A percentile compares a stretch with the other conserved stretches of the same genome.
phyloP scores from a whole-genome alignment of 2,797 vertebrate genomes.

The Epinephelus awoara region DNA sequence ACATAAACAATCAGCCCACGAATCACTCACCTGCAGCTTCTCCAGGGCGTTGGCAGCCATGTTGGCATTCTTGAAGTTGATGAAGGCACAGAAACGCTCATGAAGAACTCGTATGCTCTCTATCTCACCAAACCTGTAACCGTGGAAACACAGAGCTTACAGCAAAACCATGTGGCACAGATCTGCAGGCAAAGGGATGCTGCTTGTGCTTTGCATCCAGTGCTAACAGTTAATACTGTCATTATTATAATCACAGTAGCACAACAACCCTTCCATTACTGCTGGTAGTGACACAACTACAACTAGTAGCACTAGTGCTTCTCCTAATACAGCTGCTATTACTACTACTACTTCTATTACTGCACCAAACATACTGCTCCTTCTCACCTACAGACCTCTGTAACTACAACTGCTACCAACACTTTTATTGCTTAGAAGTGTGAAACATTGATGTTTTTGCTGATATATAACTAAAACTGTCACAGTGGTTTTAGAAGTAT shows the following conservation, averaged over 20 bases:
- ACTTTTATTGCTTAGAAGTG: neutral
- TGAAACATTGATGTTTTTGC: neutral
- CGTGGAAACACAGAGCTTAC: slow-evolving; percentile 14
- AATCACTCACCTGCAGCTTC: slow-evolving; percentile 70
- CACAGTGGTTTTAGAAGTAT: no score
- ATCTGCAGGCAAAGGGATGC: neutral
- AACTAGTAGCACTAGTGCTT: neutral
- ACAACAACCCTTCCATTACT: neutral
- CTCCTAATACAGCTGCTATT: neutral
- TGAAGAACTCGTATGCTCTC: slow-evolving; percentile 75
- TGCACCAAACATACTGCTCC: no score
- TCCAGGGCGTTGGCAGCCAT: slow-evolving; percentile 77
- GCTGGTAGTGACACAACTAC: neutral
- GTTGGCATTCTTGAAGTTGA: slow-evolving; percentile 79
- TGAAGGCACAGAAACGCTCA: slow-evolving; percentile 80
- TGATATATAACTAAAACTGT: neutral
- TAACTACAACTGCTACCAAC: neutral
- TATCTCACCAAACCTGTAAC: slow-evolving; percentile 75
- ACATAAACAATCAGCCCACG: no score
- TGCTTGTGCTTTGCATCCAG: neutral
- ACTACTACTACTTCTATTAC: neutral
- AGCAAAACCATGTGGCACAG: neutral
- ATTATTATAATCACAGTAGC: neutral
- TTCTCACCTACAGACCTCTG: neutral
- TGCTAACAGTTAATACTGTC: neutral